Evolutionary conservation across 2,113 vertebrate genomes (phyloP).

Genomic region (Myrmecobius fasciatus): DNA sequence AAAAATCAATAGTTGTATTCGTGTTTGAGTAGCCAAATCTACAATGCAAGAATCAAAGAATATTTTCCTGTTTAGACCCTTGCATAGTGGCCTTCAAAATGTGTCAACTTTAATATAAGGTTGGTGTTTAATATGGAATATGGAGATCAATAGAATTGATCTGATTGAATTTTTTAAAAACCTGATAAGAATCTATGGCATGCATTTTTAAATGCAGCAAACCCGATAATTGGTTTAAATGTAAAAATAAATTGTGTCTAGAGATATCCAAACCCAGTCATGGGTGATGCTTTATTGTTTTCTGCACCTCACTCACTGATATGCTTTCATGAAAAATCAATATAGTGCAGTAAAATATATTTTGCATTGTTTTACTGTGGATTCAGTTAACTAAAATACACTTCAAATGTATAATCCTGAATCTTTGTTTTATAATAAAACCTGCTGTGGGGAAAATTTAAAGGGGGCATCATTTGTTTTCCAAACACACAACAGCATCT

Average conservation of each 20-base stretch:
- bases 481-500: slow-evolving; percentile 76
- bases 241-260: slow-evolving; percentile 84
- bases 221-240: slow-evolving; percentile 84
- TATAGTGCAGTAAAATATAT: slow-evolving; percentile 80
- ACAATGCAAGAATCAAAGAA: slow-evolving; percentile 67
- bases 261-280: slow-evolving; percentile 78
- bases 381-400: slow-evolving; percentile 72
- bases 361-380: slow-evolving; percentile 79
- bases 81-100: slow-evolving; percentile 73
- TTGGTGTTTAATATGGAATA: slow-evolving; percentile 82
- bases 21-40: slow-evolving; percentile 74
- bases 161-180: slow-evolving; percentile 80
- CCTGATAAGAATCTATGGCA: slow-evolving; percentile 80
- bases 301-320: slow-evolving; percentile 85
- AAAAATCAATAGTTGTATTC: slow-evolving; percentile 81
- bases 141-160: slow-evolving; percentile 82
- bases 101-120: slow-evolving; percentile 81
- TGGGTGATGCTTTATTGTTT: slow-evolving; percentile 83
- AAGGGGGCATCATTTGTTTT: slow-evolving; percentile 74
- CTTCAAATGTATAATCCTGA: slow-evolving; percentile 72
- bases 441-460: slow-evolving; percentile 74
- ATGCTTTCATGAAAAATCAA: slow-evolving; percentile 85
- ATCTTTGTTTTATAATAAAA: slow-evolving; percentile 75
- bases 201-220: slow-evolving; percentile 82
- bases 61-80: slow-evolving; percentile 76